Base-by-base conservation (phyloP, 2,797 vertebrate species). In the Galagoides demidoff region DNA sequence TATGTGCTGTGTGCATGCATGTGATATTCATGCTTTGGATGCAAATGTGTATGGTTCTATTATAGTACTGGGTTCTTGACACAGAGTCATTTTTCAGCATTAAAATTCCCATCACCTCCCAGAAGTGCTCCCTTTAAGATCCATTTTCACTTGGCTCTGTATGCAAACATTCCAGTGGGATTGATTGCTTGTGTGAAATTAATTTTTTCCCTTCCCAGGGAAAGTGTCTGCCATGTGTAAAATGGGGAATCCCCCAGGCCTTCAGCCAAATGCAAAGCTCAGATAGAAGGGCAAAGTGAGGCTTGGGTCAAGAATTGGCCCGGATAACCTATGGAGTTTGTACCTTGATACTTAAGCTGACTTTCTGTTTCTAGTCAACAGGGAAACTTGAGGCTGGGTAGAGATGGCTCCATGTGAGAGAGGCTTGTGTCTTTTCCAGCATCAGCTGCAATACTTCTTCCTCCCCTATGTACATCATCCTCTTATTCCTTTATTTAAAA, bases 141-240 rank as follows among this genome's bases (percentile, higher is more conserved):
- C 95, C 89, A 59, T 97, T 96, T 97, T 92, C 88, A 86, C 90
- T 97, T 98, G 97, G 93, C 95, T 96, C 9, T 0, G 39, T 85
- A 70, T 11, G 22, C 90, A 97, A 96, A 97, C 86, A 91, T 98
- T 96, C 90, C 89, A 97, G 73, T 94, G 94, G 95, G 84, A 97
- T 98, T 96, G 96, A 97, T 96, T 52, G 66, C 94, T 96, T 45
- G 29, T 95, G 96, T 89, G 76, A 94, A 96, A 96, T 96, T 95
- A 95, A 93, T 98, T 89, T 97, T 95, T 95, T 89, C 84, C 68
- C 82, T 97, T 96, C 31, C 59, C 14, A 77, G 49, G 84, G 77
- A 93, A 85, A 95, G 55, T 85, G 86, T 96, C 89, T 96, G 68
- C 83, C 77, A 73, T 97, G 85, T 90, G 49, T 77, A 95, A 97